A percentile compares a stretch with the other conserved stretches of the same genome.
These are phyloP conservation scores for Ellobius talpinus DNA, from an alignment of 2,113 vertebrate genomes.

Conservation along the genomic window DNA sequence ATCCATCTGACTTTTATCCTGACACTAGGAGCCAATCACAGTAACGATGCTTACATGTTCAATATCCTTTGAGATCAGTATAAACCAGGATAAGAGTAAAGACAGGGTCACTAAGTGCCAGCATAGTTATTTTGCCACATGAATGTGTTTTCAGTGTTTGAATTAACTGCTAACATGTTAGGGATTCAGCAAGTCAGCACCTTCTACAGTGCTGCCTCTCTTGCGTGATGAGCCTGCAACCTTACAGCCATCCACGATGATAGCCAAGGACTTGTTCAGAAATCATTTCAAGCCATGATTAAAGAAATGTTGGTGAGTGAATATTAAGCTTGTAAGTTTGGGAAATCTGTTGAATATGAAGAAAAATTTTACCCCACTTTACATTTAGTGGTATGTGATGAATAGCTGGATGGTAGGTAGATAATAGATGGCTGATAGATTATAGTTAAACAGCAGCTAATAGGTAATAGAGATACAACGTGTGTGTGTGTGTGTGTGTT, in stretches of 20 bases:
- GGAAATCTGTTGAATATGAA: background rate
- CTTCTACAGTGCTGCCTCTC: background rate
- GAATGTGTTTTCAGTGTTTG: background rate
- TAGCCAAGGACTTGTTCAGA: slow-evolving; percentile 13
- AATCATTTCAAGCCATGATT: slow-evolving; percentile 23
- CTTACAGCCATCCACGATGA: background rate
- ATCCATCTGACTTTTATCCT: background rate
- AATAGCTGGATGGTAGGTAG: background rate
- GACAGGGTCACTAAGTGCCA: background rate
- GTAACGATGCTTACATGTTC: background rate
- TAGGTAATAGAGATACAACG: background rate
- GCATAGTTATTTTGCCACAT: background rate
- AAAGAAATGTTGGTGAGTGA: background rate
- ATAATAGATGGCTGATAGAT: background rate
- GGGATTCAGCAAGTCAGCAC: background rate
- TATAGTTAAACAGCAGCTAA: background rate
- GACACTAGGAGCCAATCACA: background rate
- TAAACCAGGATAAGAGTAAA: background rate
- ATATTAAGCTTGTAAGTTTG: background rate
- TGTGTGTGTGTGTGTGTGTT: background rate
- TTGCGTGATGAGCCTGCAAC: background rate
- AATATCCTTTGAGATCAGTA: background rate
- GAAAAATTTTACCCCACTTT: background rate
- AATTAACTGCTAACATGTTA: background rate
- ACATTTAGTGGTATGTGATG: background rate